Conservation (phyloP, 2,888 invertebrate genomes). For the Yponomeuta evonymella region DNA sequence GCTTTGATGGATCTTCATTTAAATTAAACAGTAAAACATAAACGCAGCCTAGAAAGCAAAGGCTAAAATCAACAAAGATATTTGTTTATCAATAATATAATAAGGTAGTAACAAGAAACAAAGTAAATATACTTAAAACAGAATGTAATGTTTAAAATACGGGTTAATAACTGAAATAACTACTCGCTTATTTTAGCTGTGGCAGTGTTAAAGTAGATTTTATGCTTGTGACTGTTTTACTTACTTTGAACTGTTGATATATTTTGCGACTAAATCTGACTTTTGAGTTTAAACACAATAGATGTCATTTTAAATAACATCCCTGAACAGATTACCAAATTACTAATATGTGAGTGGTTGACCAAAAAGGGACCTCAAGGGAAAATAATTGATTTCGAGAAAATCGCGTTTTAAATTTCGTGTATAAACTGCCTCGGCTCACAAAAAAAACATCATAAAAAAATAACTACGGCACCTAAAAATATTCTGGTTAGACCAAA, state of each 20-base stretch:
- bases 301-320: background rate
- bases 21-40: conserved; percentile 5
- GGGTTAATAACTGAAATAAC: background rate
- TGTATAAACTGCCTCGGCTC: no score
- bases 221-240: conserved; percentile 20
- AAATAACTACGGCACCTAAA: no score
- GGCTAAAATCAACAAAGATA: conserved; percentile 45
- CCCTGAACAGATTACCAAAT: background rate
- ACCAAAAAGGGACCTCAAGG: no score
- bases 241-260: background rate
- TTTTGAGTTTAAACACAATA: background rate
- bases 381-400: no score
- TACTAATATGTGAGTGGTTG: no score
- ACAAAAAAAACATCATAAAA: no score
- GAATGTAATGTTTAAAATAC: conserved; percentile 31
- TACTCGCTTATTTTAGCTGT: conserved; percentile 11
- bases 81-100: conserved; percentile 18
- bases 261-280: no score
- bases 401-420: no score
- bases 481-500: no score
- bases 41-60: conserved; percentile 52
- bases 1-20: background rate
- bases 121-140: conserved; percentile 43
- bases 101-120: conserved; percentile 49
- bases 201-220: conserved; percentile 49